These are phyloP conservation scores for Menidia menidia DNA, from an alignment of 2,797 vertebrate species.

Conservation along the genomic window DNA sequence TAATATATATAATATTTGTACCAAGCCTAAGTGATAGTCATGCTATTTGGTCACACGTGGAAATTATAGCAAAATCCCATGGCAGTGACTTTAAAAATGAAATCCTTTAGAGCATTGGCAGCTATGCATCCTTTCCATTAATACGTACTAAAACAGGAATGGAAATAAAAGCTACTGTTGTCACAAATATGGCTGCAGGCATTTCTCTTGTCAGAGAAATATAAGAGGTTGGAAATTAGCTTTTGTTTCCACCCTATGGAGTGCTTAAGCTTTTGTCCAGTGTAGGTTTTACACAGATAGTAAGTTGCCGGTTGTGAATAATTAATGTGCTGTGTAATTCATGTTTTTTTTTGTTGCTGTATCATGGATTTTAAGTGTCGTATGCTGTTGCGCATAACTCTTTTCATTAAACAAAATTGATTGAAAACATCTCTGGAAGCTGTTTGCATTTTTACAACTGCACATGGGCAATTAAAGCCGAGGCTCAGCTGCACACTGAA, in stretches of 20 bases:
- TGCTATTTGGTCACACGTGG: too few relatives aligned
- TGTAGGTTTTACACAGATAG: neutral
- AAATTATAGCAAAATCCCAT: too few relatives aligned
- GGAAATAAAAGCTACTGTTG: neutral
- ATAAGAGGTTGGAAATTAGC: slow-evolving; percentile 18
- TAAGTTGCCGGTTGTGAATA: slow-evolving; percentile 10
- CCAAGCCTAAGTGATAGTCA: too few relatives aligned
- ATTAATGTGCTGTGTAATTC: neutral
- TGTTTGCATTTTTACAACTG: slow-evolving; percentile 26
- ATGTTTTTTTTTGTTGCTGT: neutral
- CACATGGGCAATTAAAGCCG: slow-evolving; percentile 24
- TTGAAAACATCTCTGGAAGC: slow-evolving; percentile 17
- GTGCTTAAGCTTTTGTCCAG: slow-evolving; percentile 19
- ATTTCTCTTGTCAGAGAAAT: slow-evolving; percentile 38
- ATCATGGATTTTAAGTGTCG: neutral
- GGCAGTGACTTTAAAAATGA: neutral
- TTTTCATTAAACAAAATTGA: slow-evolving; percentile 5
- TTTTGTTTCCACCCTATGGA: slow-evolving; percentile 5
- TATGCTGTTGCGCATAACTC: slow-evolving; percentile 7
- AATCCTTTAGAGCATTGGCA: neutral
- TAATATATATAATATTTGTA: too few relatives aligned
- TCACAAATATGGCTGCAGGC: slow-evolving; percentile 14
- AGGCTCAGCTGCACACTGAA: slow-evolving; percentile 45
- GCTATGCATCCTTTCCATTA: slow-evolving; percentile 12
- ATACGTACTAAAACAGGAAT: neutral